Base-by-base conservation (phyloP, 37 sponge, comb jelly and placozoan genomes). In the Cladorhizidae sp. region DNA sequence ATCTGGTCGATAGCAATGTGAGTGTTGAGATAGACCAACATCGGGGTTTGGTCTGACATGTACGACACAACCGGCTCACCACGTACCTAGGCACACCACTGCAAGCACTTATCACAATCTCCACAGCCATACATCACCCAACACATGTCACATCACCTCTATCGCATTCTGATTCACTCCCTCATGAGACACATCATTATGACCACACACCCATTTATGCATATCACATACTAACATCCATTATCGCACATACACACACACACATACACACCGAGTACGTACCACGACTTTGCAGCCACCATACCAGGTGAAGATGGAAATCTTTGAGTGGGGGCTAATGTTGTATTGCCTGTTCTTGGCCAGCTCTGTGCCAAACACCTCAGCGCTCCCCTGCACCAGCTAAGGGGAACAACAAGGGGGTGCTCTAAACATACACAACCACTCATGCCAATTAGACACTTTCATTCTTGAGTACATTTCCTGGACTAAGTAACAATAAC, bases 341-440 rank as follows among this genome's bases (percentile, higher is more conserved):
- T 71, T 73, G 77, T 92, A 93, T 38, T 50, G 74, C 51, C 87
- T 87, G 71, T 76, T 88, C 77, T 76, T 83, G 28, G 87, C 87
- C 45, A 98, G 64, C 71, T 98, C 98, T 32, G 95, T 84, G 1
- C 98, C 98, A 89, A 98, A 98, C 51, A 98, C 87, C 75, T 98
- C 98, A 25, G 94, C 98, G 12, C 65, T 82, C 2, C 98, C 98
- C 35, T 59, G 42, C 40, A 93, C 54, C 52, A 96, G 75, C 89
- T 91, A 59, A n/a, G n/a, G n/a, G n/a, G n/a, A n/a, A n/a, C n/a
- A n/a, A n/a, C n/a, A n/a, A n/a, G n/a, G n/a, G n/a, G n/a, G n/a
- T n/a, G n/a, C n/a, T n/a, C n/a, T n/a, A n/a, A n/a, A n/a, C n/a
- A n/a, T n/a, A n/a, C n/a, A n/a, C n/a, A n/a, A n/a, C n/a, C n/a